phyloP scores from a whole-genome alignment of 2,888 invertebrate genomes.

The Eutolmus rufibarbis region DNA sequence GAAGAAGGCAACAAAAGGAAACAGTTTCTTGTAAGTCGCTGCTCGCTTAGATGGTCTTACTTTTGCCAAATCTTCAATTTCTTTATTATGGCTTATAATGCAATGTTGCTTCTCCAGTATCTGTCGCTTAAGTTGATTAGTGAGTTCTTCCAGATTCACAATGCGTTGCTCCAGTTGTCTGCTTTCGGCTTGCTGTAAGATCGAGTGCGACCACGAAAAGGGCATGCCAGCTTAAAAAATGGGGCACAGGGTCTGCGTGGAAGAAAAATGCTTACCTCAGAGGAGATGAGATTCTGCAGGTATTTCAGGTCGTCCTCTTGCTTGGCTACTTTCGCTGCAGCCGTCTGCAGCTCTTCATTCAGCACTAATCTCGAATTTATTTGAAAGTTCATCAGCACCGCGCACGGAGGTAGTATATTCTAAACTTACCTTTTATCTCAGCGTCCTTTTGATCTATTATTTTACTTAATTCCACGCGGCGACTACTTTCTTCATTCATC shows the following conservation, averaged over 20 bases:
- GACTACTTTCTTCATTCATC: slow-evolving; percentile 1
- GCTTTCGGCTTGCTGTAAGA: slow-evolving; percentile 6
- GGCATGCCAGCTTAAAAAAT: neutral
- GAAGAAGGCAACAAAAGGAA: neutral
- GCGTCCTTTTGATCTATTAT: slow-evolving; percentile 31
- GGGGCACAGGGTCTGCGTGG: neutral
- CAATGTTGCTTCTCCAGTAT: slow-evolving; percentile 23
- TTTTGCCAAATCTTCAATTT: slow-evolving; percentile 37
- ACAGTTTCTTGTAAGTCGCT: neutral
- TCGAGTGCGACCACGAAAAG: neutral
- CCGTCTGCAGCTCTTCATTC: slow-evolving; percentile 16
- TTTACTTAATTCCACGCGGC: slow-evolving; percentile 7
- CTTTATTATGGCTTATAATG: slow-evolving; percentile 25
- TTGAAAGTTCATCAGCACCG: neutral
- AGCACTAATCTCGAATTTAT: slow-evolving; percentile 5
- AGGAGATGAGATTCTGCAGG: slow-evolving; percentile 13
- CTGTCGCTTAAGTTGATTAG: slow-evolving; percentile 14
- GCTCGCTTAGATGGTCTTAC: neutral
- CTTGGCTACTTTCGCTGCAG: neutral
- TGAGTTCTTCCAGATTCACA: neutral
- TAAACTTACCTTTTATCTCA: slow-evolving; percentile 29
- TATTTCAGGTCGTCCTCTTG: slow-evolving; percentile 30
- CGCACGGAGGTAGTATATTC: neutral
- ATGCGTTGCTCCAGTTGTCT: neutral
- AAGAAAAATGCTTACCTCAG: slow-evolving; percentile 12